Percentiles rank a stretch among this genome's conserved stretches.
Evolutionary conservation across 2,113 vertebrate species (phyloP).

Genomic region (Sinosuthora webbiana): DNA sequence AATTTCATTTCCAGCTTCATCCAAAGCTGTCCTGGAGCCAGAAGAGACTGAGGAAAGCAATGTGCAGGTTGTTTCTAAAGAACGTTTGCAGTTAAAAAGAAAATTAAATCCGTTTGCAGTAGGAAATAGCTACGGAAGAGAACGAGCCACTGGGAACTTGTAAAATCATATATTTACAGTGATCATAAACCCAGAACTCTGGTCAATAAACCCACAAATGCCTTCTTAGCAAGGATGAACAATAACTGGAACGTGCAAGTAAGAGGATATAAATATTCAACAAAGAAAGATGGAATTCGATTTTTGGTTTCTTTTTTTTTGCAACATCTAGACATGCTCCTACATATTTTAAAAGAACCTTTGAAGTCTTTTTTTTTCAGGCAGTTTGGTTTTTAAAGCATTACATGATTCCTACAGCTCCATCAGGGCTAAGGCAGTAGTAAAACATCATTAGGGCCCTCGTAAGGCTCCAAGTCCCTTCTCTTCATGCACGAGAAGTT

Average conservation of each 20-base stretch:
- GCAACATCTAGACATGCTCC: not conserved
- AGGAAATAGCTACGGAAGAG: not conserved
- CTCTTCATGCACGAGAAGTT: not conserved
- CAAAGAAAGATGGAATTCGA: not conserved
- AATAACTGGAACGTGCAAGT: not conserved
- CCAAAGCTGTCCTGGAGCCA: not conserved
- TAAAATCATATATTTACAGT: not conserved
- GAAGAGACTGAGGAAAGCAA: not conserved
- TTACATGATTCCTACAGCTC: not conserved
- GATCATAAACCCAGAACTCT: not conserved
- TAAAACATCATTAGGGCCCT: not conserved
- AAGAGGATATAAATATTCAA: constrained; percentile 31
- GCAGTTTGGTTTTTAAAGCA: not conserved
- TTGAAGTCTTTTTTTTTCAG: not conserved
- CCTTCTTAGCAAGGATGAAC: not conserved
- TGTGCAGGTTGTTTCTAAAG: not conserved
- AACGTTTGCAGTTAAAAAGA: not conserved
- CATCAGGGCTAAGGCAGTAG: not conserved
- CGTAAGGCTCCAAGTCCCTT: not conserved
- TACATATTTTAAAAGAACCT: not conserved
- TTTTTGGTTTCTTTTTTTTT: not conserved
- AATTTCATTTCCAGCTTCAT: not conserved
- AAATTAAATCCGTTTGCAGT: not conserved
- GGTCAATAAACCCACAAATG: constrained; percentile 3
- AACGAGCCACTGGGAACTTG: not conserved